phyloP scores from a whole-genome alignment of 2,888 invertebrate genomes.

The Cylloceria caligata region DNA sequence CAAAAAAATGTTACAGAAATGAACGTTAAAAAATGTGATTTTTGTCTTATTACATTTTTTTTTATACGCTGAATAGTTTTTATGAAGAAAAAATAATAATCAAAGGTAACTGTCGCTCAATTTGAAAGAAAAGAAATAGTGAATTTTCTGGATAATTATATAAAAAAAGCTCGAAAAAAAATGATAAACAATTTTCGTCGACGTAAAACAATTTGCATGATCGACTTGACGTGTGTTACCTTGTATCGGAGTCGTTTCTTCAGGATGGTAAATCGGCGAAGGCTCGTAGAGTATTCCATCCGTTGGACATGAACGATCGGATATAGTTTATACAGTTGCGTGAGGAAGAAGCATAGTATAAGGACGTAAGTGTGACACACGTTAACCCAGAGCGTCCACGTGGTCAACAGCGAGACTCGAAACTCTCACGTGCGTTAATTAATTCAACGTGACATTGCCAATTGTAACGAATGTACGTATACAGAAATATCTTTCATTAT shows the following conservation, averaged over 20 bases:
- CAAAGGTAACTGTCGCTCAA: too few relatives aligned
- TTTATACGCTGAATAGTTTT: too few relatives aligned
- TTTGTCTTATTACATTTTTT: too few relatives aligned
- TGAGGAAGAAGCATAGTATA: conserved; percentile 16
- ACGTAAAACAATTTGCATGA: too few relatives aligned
- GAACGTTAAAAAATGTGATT: too few relatives aligned
- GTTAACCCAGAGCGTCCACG: conserved; percentile 18
- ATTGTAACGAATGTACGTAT: background rate
- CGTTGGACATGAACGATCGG: conserved; percentile 25
- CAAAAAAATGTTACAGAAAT: too few relatives aligned
- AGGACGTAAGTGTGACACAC: conserved; percentile 12
- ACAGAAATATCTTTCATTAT: conserved; percentile 13
- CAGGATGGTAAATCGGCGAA: conserved; percentile 33
- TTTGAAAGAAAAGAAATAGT: too few relatives aligned
- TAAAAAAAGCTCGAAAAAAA: too few relatives aligned
- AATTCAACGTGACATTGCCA: background rate
- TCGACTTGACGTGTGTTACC: too few relatives aligned
- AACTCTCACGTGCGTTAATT: conserved; percentile 12
- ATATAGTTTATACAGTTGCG: conserved; percentile 10
- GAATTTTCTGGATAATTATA: too few relatives aligned
- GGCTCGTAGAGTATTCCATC: conserved; percentile 55
- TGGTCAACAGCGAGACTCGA: conserved; percentile 5
- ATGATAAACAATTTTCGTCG: too few relatives aligned
- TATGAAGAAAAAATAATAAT: too few relatives aligned
- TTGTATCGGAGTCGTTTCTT: conserved; percentile 45